These are phyloP conservation scores for Brachionus plicatilis DNA, from an alignment of 1,140 invertebrate genomes.

Conservation along the genomic window DNA sequence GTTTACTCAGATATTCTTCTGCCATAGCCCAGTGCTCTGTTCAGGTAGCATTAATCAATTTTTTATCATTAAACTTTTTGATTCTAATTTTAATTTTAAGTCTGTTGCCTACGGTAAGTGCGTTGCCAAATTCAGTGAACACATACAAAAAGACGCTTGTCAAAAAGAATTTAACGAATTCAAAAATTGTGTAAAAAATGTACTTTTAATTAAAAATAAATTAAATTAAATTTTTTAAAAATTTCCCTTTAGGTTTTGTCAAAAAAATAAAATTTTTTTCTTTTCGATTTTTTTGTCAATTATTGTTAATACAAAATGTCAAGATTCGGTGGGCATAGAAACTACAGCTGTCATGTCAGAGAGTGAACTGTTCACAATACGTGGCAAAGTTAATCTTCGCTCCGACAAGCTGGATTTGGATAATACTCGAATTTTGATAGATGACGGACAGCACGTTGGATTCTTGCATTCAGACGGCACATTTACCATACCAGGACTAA, in stretches of 20 bases:
- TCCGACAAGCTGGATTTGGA: background rate
- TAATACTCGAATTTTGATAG: constrained; percentile 36
- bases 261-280: background rate
- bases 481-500: constrained; percentile 56
- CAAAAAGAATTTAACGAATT: constrained; percentile 37
- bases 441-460: constrained; percentile 25
- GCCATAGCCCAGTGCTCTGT: constrained; percentile 23
- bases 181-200: constrained; percentile 32
- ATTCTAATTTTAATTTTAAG: background rate
- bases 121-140: constrained; percentile 1
- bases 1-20: constrained; percentile 28
- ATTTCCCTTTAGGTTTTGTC: background rate
- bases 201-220: background rate
- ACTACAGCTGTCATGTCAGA: background rate
- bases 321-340: background rate
- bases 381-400: constrained; percentile 20
- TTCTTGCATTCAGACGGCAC: constrained; percentile 24
- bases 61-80: background rate
- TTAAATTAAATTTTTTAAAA: background rate
- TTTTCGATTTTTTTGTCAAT: background rate
- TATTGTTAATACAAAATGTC: background rate
- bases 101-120: constrained; percentile 34
- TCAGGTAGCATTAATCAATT: background rate
- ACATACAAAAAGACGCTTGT: constrained; percentile 31
- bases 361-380: background rate